phyloP scores from a whole-genome alignment of 1,140 invertebrate genomes.

The Penaeus indicus region DNA sequence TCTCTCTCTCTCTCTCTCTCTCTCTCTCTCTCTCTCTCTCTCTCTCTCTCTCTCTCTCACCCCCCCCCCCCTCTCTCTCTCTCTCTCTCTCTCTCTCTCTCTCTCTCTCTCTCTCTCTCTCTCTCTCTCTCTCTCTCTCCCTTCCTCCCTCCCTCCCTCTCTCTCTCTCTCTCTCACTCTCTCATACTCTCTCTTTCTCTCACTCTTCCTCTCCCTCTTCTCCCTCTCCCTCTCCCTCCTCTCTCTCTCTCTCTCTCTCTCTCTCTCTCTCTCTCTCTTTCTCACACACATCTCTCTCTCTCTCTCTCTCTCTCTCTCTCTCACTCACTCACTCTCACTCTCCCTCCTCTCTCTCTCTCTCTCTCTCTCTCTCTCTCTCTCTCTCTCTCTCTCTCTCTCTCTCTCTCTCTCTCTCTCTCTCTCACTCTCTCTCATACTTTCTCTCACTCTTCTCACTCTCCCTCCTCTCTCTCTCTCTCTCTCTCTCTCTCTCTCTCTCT shows the following conservation, averaged over 20 bases:
- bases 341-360: neutral
- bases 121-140: neutral
- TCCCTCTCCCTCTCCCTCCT: neutral
- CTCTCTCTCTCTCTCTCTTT: conserved; percentile 27
- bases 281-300: too few species aligned
- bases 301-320: neutral
- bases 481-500: conserved; percentile 26
- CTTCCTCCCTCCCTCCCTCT: neutral
- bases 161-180: neutral
- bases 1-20: neutral
- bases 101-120: conserved; percentile 8
- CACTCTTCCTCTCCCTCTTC: too few species aligned
- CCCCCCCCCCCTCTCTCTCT: neutral
- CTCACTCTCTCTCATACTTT: too few species aligned
- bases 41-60: neutral
- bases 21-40: neutral
- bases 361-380: neutral
- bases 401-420: too few species aligned
- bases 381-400: neutral
- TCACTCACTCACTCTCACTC: neutral
- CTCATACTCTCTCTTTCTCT: neutral
- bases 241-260: conserved; percentile 13
- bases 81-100: neutral
- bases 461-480: neutral
- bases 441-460: too few species aligned